Conservation (phyloP, 1,140 invertebrate genomes). For the Ruditapes philippinarum region DNA sequence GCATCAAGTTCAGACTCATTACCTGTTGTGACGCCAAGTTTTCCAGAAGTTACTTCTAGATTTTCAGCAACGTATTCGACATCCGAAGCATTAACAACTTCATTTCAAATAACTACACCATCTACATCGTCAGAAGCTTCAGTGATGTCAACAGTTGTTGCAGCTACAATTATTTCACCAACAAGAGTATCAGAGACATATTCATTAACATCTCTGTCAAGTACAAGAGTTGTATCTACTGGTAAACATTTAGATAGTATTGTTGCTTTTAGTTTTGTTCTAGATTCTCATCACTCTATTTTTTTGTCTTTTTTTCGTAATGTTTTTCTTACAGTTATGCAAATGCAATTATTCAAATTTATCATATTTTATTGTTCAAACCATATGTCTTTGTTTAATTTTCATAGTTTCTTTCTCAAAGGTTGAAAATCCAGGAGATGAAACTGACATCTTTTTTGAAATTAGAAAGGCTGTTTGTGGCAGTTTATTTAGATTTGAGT, state of each 20-base stretch:
- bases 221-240: background rate
- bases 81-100: background rate
- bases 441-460: too few species aligned
- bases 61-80: background rate
- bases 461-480: too few species aligned
- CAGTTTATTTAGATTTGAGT: too few species aligned
- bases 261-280: background rate
- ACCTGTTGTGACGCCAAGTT: background rate
- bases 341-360: too few species aligned
- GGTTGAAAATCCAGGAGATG: too few species aligned
- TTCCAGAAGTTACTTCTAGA: background rate
- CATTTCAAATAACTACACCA: background rate
- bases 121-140: background rate
- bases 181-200: background rate
- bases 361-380: too few species aligned
- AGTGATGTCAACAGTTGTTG: background rate
- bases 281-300: constrained; percentile 18
- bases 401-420: too few species aligned
- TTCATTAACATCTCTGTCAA: background rate
- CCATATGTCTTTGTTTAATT: too few species aligned
- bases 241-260: background rate
- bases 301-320: too few species aligned
- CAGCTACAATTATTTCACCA: background rate
- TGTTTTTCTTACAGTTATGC: too few species aligned
- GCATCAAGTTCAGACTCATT: background rate